Evolutionary conservation across 2,113 vertebrate species (phyloP).

Genomic region (Myocastor coypus): DNA sequence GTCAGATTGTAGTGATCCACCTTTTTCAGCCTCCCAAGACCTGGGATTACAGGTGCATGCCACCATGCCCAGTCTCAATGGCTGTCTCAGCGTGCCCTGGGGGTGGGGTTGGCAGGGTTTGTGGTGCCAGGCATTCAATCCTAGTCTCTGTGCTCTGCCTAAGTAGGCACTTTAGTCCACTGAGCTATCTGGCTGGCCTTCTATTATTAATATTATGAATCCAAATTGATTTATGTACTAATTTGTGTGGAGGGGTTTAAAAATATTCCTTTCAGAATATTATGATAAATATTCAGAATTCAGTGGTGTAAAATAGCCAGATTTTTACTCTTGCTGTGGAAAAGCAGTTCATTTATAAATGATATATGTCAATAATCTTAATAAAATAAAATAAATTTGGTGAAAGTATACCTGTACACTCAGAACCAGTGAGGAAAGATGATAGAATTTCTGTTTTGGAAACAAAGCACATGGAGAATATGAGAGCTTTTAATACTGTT

Average conservation of each 20-base stretch:
- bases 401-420: not conserved
- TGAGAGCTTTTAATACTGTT: slow-evolving; percentile 36
- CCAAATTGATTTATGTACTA: slow-evolving; percentile 13
- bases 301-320: not conserved
- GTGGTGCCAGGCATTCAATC: too few species aligned
- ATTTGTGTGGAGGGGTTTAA: not conserved
- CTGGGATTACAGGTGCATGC: too few species aligned
- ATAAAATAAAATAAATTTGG: slow-evolving; percentile 21
- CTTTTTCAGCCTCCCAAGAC: too few species aligned
- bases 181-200: too few species aligned
- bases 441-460: slow-evolving; percentile 11
- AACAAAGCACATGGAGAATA: not conserved
- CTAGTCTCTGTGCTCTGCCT: too few species aligned
- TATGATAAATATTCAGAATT: slow-evolving; percentile 14
- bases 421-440: not conserved
- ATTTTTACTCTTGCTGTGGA: slow-evolving; percentile 49
- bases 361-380: not conserved
- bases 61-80: too few species aligned
- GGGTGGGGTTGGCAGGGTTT: too few species aligned
- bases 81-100: too few species aligned
- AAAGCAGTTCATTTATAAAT: slow-evolving; percentile 23
- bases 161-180: too few species aligned
- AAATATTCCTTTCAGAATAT: slow-evolving; percentile 27
- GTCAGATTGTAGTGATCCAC: too few species aligned
- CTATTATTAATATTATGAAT: not conserved